These are phyloP conservation scores for Uloborus plumipes DNA, from an alignment of 2,888 invertebrate species.

Conservation along the genomic window DNA sequence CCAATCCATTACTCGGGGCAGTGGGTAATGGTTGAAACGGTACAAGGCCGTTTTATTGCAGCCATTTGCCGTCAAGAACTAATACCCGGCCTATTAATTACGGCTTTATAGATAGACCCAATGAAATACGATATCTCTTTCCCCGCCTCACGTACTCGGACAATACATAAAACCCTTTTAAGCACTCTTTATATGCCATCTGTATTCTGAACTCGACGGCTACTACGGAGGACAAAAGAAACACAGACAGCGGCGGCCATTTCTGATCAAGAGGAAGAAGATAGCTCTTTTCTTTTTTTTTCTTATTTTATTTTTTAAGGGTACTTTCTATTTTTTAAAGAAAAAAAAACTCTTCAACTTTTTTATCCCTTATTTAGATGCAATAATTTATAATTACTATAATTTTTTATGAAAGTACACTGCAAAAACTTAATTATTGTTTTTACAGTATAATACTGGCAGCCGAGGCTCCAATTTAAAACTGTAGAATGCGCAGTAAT, in stretches of 20 bases:
- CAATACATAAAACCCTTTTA: constrained; percentile 59
- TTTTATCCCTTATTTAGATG: too few relatives aligned
- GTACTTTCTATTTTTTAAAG: too few relatives aligned
- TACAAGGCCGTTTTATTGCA: constrained; percentile 27
- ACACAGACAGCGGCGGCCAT: constrained; percentile 2
- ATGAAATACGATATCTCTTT: constrained; percentile 39
- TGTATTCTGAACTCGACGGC: constrained; percentile 31
- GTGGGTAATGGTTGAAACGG: constrained; percentile 13
- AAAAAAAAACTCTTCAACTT: too few relatives aligned
- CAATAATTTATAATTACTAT: too few relatives aligned
- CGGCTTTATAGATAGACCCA: constrained; percentile 40
- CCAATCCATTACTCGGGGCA: constrained; percentile 12
- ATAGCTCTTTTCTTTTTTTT: background rate
- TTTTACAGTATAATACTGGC: too few relatives aligned
- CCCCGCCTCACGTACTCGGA: constrained; percentile 20
- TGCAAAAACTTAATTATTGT: too few relatives aligned
- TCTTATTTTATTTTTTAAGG: too few relatives aligned
- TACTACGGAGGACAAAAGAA: background rate
- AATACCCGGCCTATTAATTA: constrained; percentile 39
- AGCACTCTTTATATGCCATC: constrained; percentile 39
- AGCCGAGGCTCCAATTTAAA: too few relatives aligned
- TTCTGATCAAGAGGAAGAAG: constrained; percentile 22
- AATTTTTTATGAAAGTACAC: too few relatives aligned
- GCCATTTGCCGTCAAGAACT: constrained; percentile 35
- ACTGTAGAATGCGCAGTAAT: too few relatives aligned